phyloP scores from a whole-genome alignment of 2,113 vertebrate species.

The Paraplagusia blochii region DNA sequence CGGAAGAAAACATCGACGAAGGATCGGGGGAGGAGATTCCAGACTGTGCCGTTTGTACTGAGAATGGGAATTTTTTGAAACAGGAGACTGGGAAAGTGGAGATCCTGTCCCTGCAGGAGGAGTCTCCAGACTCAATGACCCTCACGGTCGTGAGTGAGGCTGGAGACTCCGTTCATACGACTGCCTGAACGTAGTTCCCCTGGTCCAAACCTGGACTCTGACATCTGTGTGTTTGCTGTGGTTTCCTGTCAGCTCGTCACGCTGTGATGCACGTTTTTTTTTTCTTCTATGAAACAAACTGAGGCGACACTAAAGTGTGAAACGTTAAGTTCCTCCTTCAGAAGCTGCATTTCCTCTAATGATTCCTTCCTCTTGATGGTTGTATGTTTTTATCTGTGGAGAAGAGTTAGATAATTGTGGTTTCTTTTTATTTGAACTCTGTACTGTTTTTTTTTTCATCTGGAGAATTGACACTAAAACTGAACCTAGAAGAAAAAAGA shows the following conservation, averaged over 20 bases:
- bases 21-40: not conserved
- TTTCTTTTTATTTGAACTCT: no score
- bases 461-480: no score
- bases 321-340: no score
- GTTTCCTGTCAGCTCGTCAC: no score
- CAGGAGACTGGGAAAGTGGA: conserved; percentile 60
- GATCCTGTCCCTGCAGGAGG: conserved; percentile 18
- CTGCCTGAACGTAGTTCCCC: not conserved
- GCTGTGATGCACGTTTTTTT: conserved; percentile 13
- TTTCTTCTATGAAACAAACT: not conserved
- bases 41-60: conserved; percentile 1
- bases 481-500: no score
- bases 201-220: not conserved
- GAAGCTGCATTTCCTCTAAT: no score
- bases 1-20: conserved; percentile 33
- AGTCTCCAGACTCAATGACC: conserved; percentile 19
- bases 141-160: not conserved
- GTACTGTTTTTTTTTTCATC: no score
- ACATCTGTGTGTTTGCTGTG: not conserved
- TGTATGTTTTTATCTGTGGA: no score
- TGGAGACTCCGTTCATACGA: not conserved
- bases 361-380: no score
- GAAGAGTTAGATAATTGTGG: no score
- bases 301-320: no score
- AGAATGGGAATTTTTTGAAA: conserved; percentile 42